Percentiles rank a stretch among this genome's conserved stretches.
These are phyloP conservation scores for Nothura maculosa DNA, from an alignment of 2,797 vertebrate species.

Conservation along the genomic window DNA sequence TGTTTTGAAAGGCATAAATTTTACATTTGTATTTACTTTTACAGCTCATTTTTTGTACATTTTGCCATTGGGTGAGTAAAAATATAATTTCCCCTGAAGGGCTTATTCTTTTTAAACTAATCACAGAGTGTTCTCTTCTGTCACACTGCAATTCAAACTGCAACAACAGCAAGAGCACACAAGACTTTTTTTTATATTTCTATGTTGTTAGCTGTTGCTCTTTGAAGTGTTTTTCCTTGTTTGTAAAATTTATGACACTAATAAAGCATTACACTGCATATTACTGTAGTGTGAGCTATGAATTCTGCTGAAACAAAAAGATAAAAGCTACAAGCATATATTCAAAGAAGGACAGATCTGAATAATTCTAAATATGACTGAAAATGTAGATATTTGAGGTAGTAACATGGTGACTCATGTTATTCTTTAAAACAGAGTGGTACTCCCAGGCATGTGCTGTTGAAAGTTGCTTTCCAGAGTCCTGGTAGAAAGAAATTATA, in stretches of 20 bases:
- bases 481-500: background rate
- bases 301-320: background rate
- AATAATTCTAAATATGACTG: background rate
- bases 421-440: background rate
- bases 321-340: constrained; percentile 15
- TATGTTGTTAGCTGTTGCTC: constrained; percentile 9
- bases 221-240: constrained; percentile 24
- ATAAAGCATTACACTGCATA: constrained; percentile 13
- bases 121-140: background rate
- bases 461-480: background rate
- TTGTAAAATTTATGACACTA: constrained; percentile 46
- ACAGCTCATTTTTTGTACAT: background rate
- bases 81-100: background rate
- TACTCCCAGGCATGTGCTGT: accelerated
- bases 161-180: background rate
- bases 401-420: background rate
- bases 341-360: constrained; percentile 22
- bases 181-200: background rate
- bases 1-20: constrained; percentile 4
- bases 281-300: background rate
- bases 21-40: background rate
- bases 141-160: background rate
- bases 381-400: background rate
- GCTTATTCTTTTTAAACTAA: constrained; percentile 28
- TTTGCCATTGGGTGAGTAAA: background rate